Percentiles rank a stretch among this genome's conserved stretches.
Conservation (phyloP, 2,888 invertebrate species). For the Coenonympha arcania region DNA sequence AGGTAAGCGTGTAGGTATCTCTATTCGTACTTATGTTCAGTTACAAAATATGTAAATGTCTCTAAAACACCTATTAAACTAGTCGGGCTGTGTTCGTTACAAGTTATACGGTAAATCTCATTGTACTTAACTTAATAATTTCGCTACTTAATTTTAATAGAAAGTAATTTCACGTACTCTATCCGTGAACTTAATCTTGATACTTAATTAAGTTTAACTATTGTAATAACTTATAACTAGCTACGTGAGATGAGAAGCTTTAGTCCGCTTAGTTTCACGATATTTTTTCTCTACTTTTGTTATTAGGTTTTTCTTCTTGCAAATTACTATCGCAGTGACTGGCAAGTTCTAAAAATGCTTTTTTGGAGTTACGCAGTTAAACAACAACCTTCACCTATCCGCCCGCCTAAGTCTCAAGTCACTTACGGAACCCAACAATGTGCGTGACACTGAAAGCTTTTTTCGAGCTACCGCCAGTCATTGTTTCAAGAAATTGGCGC, state of each 20-base stretch:
- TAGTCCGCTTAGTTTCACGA: background rate
- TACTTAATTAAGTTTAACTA: conserved; percentile 7
- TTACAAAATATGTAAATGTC: too few species aligned
- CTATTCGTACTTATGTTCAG: too few species aligned
- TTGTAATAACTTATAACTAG: background rate
- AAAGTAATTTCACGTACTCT: background rate
- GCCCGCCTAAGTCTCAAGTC: too few species aligned
- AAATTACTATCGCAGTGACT: conserved; percentile 2
- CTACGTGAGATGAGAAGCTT: background rate
- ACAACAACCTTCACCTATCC: too few species aligned
- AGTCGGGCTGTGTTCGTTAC: too few species aligned
- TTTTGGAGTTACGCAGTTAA: too few species aligned
- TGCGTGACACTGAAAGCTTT: too few species aligned
- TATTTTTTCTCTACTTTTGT: background rate
- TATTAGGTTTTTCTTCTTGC: background rate
- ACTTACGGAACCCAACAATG: too few species aligned
- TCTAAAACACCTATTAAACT: too few species aligned
- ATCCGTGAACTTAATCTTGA: background rate
- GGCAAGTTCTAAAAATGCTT: background rate
- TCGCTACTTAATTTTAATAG: background rate
- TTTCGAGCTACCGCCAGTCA: conserved; percentile 7
- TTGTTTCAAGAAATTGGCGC: conserved; percentile 16
- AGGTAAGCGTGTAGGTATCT: too few species aligned
- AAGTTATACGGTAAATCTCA: background rate
- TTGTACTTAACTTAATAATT: background rate